Percentiles rank a stretch among this genome's conserved stretches.
phyloP scores from a whole-genome alignment of 1,140 invertebrate genomes.

The Nephotettix cincticeps region DNA sequence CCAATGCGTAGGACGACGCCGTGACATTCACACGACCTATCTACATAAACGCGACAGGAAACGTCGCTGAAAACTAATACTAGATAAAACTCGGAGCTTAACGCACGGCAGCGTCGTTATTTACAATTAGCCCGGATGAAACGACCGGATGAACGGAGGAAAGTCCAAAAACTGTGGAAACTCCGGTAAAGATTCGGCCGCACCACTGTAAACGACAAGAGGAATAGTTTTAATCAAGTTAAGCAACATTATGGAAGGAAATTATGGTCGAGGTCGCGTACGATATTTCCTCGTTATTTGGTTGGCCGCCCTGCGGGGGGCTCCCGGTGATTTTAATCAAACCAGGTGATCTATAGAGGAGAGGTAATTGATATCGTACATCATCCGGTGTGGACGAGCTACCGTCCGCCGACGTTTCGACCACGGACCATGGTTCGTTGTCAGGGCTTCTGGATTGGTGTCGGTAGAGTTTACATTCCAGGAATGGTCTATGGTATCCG shows the following conservation, averaged over 20 bases:
- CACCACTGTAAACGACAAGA: conserved; percentile 3
- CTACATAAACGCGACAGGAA: too few species aligned
- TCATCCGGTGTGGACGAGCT: neutral
- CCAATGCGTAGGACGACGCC: too few species aligned
- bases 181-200: neutral
- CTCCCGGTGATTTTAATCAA: neutral
- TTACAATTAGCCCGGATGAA: neutral
- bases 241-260: conserved; percentile 4
- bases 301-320: neutral
- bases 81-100: neutral
- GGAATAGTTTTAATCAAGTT: conserved; percentile 12
- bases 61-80: too few species aligned
- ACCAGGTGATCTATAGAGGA: conserved; percentile 1
- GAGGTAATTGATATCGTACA: conserved; percentile 8
- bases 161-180: neutral
- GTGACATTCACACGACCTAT: too few species aligned
- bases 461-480: too few species aligned
- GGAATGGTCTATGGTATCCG: too few species aligned
- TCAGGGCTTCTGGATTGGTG: too few species aligned
- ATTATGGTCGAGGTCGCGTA: conserved; percentile 2
- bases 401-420: too few species aligned
- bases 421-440: too few species aligned
- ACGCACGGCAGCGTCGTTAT: neutral
- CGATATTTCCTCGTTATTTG: conserved; percentile 13
- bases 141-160: neutral